These are phyloP conservation scores for Eupithecia pulchellata DNA, from an alignment of 2,888 invertebrate species.

Conservation along the genomic window DNA sequence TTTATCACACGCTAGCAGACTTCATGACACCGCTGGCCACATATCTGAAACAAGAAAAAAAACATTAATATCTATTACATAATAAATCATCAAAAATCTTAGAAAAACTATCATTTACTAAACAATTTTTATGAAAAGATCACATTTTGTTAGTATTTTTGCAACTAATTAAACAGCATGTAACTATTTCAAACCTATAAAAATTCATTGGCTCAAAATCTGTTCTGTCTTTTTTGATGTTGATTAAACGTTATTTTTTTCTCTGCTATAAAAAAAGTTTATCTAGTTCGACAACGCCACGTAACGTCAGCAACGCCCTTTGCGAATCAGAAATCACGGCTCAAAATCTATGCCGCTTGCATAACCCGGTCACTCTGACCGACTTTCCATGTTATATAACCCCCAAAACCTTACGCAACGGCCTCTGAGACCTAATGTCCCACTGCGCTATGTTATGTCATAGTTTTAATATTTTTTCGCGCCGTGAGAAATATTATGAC, in stretches of 20 bases:
- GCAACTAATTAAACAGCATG: background rate
- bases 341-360: slow-evolving; percentile 70
- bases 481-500: slow-evolving; percentile 74
- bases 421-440: slow-evolving; percentile 81
- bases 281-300: background rate
- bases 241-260: no score
- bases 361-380: slow-evolving; percentile 75
- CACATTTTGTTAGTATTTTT: background rate
- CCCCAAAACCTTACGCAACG: slow-evolving; percentile 74
- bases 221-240: background rate
- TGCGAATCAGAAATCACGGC: slow-evolving; percentile 54
- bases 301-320: slow-evolving; percentile 28
- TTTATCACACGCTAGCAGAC: slow-evolving; percentile 68
- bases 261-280: background rate
- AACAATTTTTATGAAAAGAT: background rate
- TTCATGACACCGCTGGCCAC: slow-evolving; percentile 50
- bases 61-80: background rate
- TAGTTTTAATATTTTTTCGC: slow-evolving; percentile 62
- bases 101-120: no score
- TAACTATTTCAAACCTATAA: background rate
- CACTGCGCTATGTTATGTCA: slow-evolving; percentile 73
- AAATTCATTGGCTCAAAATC: background rate
- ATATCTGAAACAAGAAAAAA: slow-evolving; percentile 70
- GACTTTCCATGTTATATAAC: slow-evolving; percentile 80
- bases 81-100: background rate